Percentiles rank a stretch among this genome's conserved stretches.
phyloP scores from a whole-genome alignment of 2,113 vertebrate species.

The Caretta caretta region DNA sequence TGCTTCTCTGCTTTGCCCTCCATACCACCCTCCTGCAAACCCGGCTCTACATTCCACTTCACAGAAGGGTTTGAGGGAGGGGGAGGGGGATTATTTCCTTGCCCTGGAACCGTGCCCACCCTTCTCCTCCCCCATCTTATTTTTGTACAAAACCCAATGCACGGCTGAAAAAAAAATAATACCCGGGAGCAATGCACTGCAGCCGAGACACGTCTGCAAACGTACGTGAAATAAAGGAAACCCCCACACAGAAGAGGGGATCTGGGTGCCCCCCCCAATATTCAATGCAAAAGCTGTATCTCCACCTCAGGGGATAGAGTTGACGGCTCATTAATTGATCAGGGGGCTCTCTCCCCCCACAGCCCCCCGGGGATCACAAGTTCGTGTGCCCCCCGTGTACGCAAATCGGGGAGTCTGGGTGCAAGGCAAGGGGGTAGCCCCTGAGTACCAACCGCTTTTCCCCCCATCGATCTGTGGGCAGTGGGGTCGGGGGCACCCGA shows the following conservation, averaged over 20 bases:
- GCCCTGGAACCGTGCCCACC: neutral
- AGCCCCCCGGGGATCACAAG: neutral
- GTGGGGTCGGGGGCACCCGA: no score
- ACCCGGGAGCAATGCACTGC: neutral
- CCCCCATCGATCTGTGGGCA: no score
- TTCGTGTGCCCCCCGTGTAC: neutral
- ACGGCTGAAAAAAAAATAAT: neutral
- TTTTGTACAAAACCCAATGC: neutral
- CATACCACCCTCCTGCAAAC: slow-evolving; percentile 79
- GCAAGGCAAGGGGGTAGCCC: neutral
- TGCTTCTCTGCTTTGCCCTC: slow-evolving; percentile 48
- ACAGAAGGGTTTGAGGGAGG: neutral
- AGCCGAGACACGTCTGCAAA: neutral
- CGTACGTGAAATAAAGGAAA: no score
- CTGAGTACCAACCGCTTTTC: neutral
- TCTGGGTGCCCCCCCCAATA: no score
- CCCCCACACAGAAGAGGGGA: no score
- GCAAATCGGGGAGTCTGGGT: neutral
- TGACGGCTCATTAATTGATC: neutral
- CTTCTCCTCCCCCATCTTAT: neutral
- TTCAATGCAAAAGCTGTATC: no score
- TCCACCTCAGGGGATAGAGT: no score
- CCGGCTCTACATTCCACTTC: neutral
- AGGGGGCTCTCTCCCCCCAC: neutral
- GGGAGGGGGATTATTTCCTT: neutral